Evolutionary conservation across 2,888 invertebrate genomes (phyloP).

Genomic region (Emesis russula): DNA sequence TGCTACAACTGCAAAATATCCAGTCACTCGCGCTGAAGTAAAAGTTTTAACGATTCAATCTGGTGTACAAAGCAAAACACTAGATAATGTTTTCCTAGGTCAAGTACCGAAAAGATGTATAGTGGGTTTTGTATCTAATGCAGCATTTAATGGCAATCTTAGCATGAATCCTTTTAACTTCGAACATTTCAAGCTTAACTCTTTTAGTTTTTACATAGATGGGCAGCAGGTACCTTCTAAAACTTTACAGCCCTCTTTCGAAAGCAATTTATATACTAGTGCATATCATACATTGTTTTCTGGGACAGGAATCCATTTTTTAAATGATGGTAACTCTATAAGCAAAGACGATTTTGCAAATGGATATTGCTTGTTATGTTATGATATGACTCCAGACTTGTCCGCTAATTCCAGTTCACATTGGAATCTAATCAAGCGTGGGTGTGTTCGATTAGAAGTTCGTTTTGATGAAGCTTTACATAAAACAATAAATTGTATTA

Average conservation of each 20-base stretch:
- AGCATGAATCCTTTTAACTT: too few relatives aligned
- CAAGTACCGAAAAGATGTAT: too few relatives aligned
- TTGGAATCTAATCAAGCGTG: neutral
- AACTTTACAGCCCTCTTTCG: slow-evolving; percentile 65
- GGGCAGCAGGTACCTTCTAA: slow-evolving; percentile 28
- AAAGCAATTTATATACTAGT: slow-evolving; percentile 40
- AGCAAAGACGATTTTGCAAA: slow-evolving; percentile 57
- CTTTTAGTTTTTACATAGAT: too few relatives aligned
- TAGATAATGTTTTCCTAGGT: slow-evolving; percentile 68
- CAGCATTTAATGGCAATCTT: too few relatives aligned
- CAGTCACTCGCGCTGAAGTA: slow-evolving; percentile 21
- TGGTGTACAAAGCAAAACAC: slow-evolving; percentile 23
- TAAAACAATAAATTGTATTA: neutral
- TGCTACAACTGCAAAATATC: neutral
- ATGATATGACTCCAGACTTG: slow-evolving; percentile 41
- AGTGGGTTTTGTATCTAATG: too few relatives aligned
- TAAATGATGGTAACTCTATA: slow-evolving; percentile 84
- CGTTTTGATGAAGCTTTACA: slow-evolving; percentile 20
- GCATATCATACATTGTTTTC: slow-evolving; percentile 79
- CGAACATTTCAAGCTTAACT: too few relatives aligned
- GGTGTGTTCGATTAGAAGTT: slow-evolving; percentile 14
- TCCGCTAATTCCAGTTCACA: too few relatives aligned
- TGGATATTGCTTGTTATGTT: too few relatives aligned
- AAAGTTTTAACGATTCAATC: slow-evolving; percentile 27
- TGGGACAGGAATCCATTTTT: slow-evolving; percentile 83